Evolutionary conservation across 2,797 vertebrate species (phyloP).

Genomic region (Diplodus sargus): DNA sequence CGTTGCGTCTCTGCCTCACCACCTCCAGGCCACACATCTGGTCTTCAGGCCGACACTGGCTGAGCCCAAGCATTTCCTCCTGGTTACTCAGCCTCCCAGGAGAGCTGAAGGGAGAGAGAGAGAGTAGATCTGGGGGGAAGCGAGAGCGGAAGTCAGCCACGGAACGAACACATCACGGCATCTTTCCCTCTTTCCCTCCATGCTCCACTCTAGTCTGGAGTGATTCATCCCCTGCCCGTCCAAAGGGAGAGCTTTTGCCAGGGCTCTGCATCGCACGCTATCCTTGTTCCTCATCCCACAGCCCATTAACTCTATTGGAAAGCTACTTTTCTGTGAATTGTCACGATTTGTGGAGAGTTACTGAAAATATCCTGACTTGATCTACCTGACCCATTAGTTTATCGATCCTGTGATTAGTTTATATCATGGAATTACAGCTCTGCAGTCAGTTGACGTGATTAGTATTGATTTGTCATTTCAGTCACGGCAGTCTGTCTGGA

Average conservation of each 20-base stretch:
- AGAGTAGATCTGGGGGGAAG: slow-evolving; percentile 46
- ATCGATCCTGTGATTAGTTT: slow-evolving; percentile 53
- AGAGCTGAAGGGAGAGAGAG: slow-evolving; percentile 68
- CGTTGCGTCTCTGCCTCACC: slow-evolving; percentile 79
- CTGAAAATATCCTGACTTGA: slow-evolving; percentile 42
- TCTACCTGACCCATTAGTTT: slow-evolving; percentile 46
- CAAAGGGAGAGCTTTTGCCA: slow-evolving; percentile 76
- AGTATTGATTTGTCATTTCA: slow-evolving; percentile 54
- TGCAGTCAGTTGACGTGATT: slow-evolving; percentile 55
- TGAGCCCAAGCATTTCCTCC: slow-evolving; percentile 84
- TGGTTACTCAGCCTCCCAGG: slow-evolving; percentile 85
- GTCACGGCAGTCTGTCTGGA: slow-evolving; percentile 37
- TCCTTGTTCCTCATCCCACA: slow-evolving; percentile 73
- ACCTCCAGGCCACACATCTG: slow-evolving; percentile 86
- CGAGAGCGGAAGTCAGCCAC: slow-evolving; percentile 79
- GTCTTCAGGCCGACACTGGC: slow-evolving; percentile 81
- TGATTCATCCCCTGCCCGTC: slow-evolving; percentile 83
- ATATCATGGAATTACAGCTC: slow-evolving; percentile 47
- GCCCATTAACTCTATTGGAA: slow-evolving; percentile 69
- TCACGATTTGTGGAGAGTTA: slow-evolving; percentile 44
- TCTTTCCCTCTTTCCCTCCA: slow-evolving; percentile 74
- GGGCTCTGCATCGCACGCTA: slow-evolving; percentile 78
- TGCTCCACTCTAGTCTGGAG: slow-evolving; percentile 71
- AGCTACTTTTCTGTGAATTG: slow-evolving; percentile 58
- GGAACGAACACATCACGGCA: slow-evolving; percentile 83